Conservation (phyloP, 2,797 vertebrate species). For the Tokudaia muenninki region DNA sequence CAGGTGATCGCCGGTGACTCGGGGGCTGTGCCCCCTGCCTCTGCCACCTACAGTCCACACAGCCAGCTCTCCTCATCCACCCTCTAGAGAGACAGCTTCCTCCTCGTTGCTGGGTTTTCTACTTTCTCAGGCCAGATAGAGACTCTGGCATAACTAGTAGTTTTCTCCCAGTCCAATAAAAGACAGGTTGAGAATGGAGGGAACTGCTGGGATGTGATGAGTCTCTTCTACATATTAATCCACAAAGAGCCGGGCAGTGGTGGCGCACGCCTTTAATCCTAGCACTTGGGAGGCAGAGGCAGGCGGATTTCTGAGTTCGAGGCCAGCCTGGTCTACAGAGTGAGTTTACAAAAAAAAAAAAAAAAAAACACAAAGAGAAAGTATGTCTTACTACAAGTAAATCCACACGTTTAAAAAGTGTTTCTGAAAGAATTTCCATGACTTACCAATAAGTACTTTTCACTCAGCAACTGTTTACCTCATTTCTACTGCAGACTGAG, state of each 20-base stretch:
- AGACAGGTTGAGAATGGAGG: neutral
- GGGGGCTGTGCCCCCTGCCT: neutral
- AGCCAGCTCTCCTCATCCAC: neutral
- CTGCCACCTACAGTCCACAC: neutral
- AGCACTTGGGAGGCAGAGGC: no score
- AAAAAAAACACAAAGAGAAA: neutral
- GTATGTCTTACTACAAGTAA: neutral
- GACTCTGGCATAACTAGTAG: neutral
- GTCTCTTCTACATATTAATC: neutral
- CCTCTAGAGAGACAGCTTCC: neutral
- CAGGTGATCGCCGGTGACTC: neutral
- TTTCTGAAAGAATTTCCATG: neutral
- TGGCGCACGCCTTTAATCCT: no score
- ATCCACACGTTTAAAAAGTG: neutral
- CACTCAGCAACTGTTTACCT: conserved; percentile 8
- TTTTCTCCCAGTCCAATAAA: neutral
- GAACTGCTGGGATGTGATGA: no score
- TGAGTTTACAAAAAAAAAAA: no score
- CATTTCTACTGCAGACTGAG: neutral
- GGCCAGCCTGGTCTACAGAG: no score
- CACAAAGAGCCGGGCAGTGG: neutral
- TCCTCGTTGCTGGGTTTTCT: neutral
- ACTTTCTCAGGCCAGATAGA: neutral
- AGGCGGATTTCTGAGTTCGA: no score
- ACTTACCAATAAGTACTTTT: conserved; percentile 23